Percentiles rank a stretch among this genome's conserved stretches.
phyloP scores from a whole-genome alignment of 2,113 vertebrate genomes.

The Brevimyrus niger region DNA sequence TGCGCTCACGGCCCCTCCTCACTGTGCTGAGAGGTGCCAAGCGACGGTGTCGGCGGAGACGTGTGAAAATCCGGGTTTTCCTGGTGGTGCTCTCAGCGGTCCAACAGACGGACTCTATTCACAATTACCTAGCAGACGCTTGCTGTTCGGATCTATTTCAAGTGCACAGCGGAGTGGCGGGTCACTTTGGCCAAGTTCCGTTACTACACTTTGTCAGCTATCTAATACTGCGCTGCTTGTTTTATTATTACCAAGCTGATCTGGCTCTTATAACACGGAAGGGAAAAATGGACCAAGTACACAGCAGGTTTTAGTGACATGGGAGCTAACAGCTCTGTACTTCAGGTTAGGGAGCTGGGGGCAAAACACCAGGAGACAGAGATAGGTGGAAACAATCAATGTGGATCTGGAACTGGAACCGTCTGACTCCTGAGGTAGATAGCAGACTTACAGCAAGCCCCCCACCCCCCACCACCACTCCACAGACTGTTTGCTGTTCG shows the following conservation, averaged over 20 bases:
- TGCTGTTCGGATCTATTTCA: not conserved
- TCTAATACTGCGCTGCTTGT: not conserved
- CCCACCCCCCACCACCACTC: not conserved
- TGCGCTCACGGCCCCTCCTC: not conserved
- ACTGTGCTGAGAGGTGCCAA: not conserved
- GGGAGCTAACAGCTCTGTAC: not conserved
- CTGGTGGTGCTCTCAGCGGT: not conserved
- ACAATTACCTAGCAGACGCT: conserved; percentile 3
- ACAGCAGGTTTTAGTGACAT: not conserved
- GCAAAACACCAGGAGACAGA: not conserved
- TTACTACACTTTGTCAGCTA: not conserved
- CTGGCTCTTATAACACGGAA: not conserved
- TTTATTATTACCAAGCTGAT: not conserved
- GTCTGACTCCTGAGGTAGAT: not conserved
- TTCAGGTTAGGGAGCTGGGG: not conserved
- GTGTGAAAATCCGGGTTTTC: not conserved
- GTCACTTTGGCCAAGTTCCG: not conserved
- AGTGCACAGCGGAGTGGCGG: not conserved
- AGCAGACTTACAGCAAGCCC: not conserved
- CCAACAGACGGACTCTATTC: not conserved
- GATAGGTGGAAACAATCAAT: not conserved
- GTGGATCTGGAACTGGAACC: not conserved
- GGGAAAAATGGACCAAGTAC: not conserved
- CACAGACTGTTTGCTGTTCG: not conserved
- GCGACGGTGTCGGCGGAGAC: not conserved